Conservation (phyloP, 2,888 invertebrate species). For the Leptogaster cylindrica region DNA sequence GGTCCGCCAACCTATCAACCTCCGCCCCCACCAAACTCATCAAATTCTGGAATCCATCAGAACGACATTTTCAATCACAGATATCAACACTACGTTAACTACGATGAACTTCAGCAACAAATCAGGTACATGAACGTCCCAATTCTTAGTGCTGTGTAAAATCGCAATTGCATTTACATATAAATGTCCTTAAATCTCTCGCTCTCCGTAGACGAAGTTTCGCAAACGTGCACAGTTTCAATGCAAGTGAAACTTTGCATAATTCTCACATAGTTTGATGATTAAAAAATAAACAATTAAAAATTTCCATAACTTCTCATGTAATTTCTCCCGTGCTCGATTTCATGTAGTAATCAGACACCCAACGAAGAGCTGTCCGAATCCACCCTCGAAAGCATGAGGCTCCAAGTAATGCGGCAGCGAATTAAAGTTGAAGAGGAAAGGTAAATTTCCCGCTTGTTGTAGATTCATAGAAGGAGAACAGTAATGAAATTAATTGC, state of each 20-base stretch:
- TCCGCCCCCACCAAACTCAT: constrained; percentile 57
- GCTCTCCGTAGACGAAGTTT: not conserved
- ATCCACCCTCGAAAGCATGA: constrained; percentile 81
- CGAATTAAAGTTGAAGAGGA: constrained; percentile 81
- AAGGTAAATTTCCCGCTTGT: constrained; percentile 64
- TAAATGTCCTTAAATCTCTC: not conserved
- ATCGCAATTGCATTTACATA: not conserved
- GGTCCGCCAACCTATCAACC: constrained; percentile 62
- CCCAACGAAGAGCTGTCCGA: constrained; percentile 73
- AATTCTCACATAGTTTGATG: too few species aligned
- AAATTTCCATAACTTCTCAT: constrained; percentile 5
- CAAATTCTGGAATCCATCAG: constrained; percentile 57
- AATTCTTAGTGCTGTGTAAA: too few species aligned
- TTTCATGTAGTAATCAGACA: constrained; percentile 47
- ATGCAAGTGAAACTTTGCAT: too few species aligned
- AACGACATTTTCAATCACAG: constrained; percentile 62
- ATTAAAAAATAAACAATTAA: too few species aligned
- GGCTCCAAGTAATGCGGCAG: constrained; percentile 78
- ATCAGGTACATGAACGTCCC: constrained; percentile 67
- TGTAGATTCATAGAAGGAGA: too few species aligned
- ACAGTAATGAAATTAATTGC: too few species aligned
- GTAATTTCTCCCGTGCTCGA: constrained; percentile 2
- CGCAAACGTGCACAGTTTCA: too few species aligned
- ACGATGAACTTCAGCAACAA: constrained; percentile 84
- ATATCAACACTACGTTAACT: constrained; percentile 78